phyloP scores from a whole-genome alignment of 1,140 invertebrate species.

The Leptinotarsa undecemlineata region DNA sequence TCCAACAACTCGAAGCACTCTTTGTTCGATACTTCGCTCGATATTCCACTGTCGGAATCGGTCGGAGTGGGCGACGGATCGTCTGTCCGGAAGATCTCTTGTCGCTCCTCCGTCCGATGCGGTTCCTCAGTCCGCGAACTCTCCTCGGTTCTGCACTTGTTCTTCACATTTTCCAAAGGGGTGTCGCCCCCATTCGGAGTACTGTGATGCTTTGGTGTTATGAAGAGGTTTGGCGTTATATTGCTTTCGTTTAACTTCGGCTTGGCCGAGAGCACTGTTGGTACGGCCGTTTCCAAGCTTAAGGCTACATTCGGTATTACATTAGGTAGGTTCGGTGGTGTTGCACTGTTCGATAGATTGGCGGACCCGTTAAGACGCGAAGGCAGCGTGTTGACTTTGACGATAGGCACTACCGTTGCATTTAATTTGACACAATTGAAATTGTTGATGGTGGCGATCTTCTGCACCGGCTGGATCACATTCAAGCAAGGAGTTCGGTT shows the following conservation, averaged over 20 bases:
- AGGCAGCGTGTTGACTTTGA: conserved; percentile 52
- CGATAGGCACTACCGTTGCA: conserved; percentile 54
- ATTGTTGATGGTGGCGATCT: conserved; percentile 48
- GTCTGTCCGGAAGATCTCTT: conserved; percentile 19
- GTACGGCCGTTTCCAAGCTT: conserved; percentile 48
- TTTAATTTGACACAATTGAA: conserved; percentile 54
- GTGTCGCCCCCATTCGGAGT: not conserved
- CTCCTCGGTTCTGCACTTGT: conserved; percentile 30
- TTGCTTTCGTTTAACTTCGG: conserved; percentile 34
- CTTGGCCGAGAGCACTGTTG: conserved; percentile 47
- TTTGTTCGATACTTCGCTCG: conserved; percentile 35
- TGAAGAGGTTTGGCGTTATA: conserved; percentile 16
- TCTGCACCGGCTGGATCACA: conserved; percentile 50
- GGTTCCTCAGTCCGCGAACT: conserved; percentile 37
- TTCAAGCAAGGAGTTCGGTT: conserved; percentile 49
- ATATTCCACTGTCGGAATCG: conserved; percentile 51
- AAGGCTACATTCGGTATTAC: conserved; percentile 27
- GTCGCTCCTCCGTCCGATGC: conserved; percentile 34
- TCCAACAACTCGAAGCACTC: conserved; percentile 47
- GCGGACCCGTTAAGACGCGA: conserved; percentile 45
- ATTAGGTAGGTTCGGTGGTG: conserved; percentile 1
- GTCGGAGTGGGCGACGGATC: conserved; percentile 39
- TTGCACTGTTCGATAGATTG: conserved; percentile 17
- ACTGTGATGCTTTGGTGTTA: conserved; percentile 28
- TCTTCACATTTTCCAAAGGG: conserved; percentile 14